Base-by-base conservation (phyloP, 2,113 vertebrate species). In the Canis aureus region DNA sequence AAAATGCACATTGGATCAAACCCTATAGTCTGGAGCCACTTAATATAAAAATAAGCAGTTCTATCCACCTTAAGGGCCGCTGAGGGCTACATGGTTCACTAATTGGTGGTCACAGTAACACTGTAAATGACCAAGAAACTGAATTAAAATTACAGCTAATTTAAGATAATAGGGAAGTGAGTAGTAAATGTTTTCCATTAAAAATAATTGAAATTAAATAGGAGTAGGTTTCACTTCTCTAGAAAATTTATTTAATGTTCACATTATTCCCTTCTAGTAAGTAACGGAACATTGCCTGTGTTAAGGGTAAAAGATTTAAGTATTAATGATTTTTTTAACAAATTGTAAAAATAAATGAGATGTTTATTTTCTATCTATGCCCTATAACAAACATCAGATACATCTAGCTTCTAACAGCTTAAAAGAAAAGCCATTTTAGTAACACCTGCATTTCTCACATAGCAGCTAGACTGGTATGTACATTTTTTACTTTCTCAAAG, bases 131-230 rank as follows among this genome's bases (percentile, higher is more conserved):
- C 29, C 27, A 79, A 71, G 32, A 71, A 87, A 79, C 57, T 60
- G 53, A 76, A 71, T 76, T 91, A 96, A 96, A 96, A 69, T 73
- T 80, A 29, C 5, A 85, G 35, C 55, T 92, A 83, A 49, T 71
- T 53, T 76, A 73, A 92, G 25, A 27, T 84, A 94, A 91, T 62
- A 69, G 38, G 29, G 12, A 92, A 29, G 87, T 35, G 43, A 7
- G 2, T 92, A 81, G 55, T 93, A 66, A 49, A 29, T 83, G 59
- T 80, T 96, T 91, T 35, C 59, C 62, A 60, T 59, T 89, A 20
- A 89, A 89, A 74, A 81, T 67, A 86, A 57, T 87, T 83, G n/a
- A 94, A 80, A 71, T 83, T 92, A 92, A 78, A 76, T 95, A 12
- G 32, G 17, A 73, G 20, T 51, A 91, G 60, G 15, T 78, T 74